Evolutionary conservation across 2,113 vertebrate genomes (phyloP), one percentile per base, ranked within the genome.

Genomic region (Gobio gobio): DNA sequence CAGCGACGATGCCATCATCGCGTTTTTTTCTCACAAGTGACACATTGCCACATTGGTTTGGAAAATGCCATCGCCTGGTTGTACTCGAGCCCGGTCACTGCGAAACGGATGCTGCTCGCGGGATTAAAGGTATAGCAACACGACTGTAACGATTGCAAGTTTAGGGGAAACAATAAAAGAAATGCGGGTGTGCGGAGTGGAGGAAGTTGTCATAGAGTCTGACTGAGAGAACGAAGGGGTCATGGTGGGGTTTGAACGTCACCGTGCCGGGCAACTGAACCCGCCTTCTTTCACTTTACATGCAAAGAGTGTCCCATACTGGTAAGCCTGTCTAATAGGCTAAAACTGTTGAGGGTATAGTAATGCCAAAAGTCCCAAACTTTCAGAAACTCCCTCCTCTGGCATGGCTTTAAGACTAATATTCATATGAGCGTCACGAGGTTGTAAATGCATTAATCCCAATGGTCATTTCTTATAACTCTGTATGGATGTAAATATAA

Each of bases 141-240:
- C 81, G 22, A 49, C n/a, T 22, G 26, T 43, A 43, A 43, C 49
- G 26, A 56, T 3, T 10, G 10, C 22, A 45, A 59, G 26, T 72
- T 59, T 49, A 26, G 18, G 8, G 8, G 24, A 45, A 49, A 59
- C 54, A 61, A 70, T 73, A 29, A 83, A 59, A 29, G 49, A 83
- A 47, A 80, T 64, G 72, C 76, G 64, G 49, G 49, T 49, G 36
- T 1, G 26, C 36, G 33, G 47, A 49, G 3, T 68, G 43, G 83
- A 83, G 83, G 78, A 87, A 75, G 83, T 85, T 86, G 84, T 88
- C 87, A 88, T 78, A 45, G 73, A 64, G 36, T 64, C 56, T 72
- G 63, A 78, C 59, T 84, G 76, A 70, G 66, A 72, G 54, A 40
- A 40, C 40, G 40, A 76, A 75, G 40, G 45, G 54, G 74, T 85